Conservation (phyloP, 2,888 invertebrate genomes). For the Drosophila kuntzei region DNA sequence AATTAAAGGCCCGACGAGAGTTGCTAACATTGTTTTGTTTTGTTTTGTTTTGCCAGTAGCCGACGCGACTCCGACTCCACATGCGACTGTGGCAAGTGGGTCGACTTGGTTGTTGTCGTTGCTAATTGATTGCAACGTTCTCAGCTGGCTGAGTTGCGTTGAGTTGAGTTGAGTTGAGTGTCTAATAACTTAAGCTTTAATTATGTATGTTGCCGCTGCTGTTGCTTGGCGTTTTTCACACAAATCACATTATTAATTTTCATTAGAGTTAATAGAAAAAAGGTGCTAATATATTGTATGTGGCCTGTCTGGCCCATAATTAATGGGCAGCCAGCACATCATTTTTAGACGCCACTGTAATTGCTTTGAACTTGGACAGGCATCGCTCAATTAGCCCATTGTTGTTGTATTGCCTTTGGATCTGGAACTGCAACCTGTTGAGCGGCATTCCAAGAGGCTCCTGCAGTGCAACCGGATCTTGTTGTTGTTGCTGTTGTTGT, state of each 20-base stretch:
- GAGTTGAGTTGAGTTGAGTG: slow-evolving; percentile 35
- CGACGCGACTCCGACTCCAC: slow-evolving; percentile 7
- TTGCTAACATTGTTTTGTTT: slow-evolving; percentile 43
- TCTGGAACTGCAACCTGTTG: slow-evolving; percentile 62
- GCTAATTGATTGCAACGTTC: slow-evolving; percentile 78
- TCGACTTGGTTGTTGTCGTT: slow-evolving; percentile 3
- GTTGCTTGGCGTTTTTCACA: slow-evolving; percentile 45
- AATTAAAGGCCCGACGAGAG: slow-evolving; percentile 64
- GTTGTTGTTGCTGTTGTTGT: no score
- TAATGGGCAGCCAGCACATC: slow-evolving; percentile 54
- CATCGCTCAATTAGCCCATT: slow-evolving; percentile 42
- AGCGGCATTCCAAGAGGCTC: slow-evolving; percentile 60
- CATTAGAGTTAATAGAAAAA: slow-evolving; percentile 65
- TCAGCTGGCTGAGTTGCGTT: slow-evolving; percentile 42
- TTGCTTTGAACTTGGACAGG: slow-evolving; percentile 68
- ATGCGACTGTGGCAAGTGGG: slow-evolving; percentile 36
- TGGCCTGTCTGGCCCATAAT: slow-evolving; percentile 48
- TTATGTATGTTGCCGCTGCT: slow-evolving; percentile 51
- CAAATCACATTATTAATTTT: slow-evolving; percentile 64
- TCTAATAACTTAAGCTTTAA: slow-evolving; percentile 77
- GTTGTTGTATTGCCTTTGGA: slow-evolving; percentile 12
- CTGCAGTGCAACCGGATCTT: slow-evolving; percentile 65
- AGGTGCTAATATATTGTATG: slow-evolving; percentile 71
- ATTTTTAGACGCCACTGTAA: slow-evolving; percentile 66
- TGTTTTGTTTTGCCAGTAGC: slow-evolving; percentile 18